Evolutionary conservation across 2,888 invertebrate species (phyloP).

Genomic region (Meta bourneti): DNA sequence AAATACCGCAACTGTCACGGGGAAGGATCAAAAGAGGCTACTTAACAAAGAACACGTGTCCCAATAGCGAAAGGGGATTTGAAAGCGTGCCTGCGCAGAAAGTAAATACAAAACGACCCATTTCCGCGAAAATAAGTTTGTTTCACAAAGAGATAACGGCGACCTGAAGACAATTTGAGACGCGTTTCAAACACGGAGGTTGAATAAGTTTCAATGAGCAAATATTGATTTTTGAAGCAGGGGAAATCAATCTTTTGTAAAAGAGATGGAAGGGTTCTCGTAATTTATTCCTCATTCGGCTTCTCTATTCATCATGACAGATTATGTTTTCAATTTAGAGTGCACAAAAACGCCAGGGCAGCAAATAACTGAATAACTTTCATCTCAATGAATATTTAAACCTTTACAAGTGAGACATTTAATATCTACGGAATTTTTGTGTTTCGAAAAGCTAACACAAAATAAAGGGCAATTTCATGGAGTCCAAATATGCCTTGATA

Average conservation of each 20-base stretch:
- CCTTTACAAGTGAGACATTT: not conserved
- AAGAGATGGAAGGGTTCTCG: not conserved
- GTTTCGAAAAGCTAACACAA: too few species aligned
- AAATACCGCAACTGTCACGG: not conserved
- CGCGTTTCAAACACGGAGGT: slow-evolving; percentile 3
- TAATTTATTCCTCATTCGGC: not conserved
- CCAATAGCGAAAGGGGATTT: slow-evolving; percentile 13
- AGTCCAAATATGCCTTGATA: too few species aligned
- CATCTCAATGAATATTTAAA: not conserved
- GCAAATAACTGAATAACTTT: not conserved
- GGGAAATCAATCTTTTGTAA: slow-evolving; percentile 28
- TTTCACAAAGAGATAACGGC: slow-evolving; percentile 1
- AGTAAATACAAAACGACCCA: slow-evolving; percentile 30
- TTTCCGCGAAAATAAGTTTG: slow-evolving; percentile 50
- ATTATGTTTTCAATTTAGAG: not conserved
- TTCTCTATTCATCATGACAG: not conserved
- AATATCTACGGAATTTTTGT: too few species aligned
- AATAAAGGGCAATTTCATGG: too few species aligned
- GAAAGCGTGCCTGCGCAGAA: not conserved
- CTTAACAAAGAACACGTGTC: slow-evolving; percentile 42
- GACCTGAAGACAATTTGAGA: not conserved
- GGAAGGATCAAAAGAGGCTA: not conserved
- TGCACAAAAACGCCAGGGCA: not conserved
- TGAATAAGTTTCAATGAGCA: slow-evolving; percentile 41
- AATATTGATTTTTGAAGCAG: slow-evolving; percentile 36